These are phyloP conservation scores for Byasa hedistus DNA, from an alignment of 2,888 invertebrate species.

Conservation along the genomic window DNA sequence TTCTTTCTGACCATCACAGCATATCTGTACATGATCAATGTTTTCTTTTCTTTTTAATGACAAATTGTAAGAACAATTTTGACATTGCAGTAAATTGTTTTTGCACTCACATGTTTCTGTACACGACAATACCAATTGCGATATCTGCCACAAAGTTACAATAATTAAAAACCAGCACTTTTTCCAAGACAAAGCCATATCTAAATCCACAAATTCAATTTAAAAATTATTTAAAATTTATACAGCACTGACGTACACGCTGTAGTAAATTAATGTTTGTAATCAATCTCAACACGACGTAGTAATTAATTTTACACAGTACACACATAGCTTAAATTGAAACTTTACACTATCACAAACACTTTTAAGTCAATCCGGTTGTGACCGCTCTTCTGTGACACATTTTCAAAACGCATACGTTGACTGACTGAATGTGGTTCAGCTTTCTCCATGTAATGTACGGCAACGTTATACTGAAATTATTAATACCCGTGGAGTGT, in stretches of 20 bases:
- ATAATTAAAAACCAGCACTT: conserved; percentile 61
- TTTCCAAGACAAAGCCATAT: conserved; percentile 65
- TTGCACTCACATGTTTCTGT: conserved; percentile 55
- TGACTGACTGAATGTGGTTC: conserved; percentile 31
- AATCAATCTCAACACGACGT: conserved; percentile 52
- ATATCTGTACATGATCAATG: conserved; percentile 49
- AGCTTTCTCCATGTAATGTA: conserved; percentile 31
- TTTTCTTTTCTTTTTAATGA: conserved; percentile 58
- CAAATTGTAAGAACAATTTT: conserved; percentile 63
- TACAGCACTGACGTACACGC: conserved; percentile 54
- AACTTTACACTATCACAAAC: conserved; percentile 55
- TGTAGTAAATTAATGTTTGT: conserved; percentile 50
- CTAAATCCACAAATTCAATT: conserved; percentile 42
- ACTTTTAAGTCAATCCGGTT: conserved; percentile 52
- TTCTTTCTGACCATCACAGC: conserved; percentile 54
- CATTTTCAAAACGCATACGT: conserved; percentile 47
- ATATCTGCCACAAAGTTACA: conserved; percentile 60
- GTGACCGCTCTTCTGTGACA: conserved; percentile 49
- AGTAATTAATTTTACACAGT: conserved; percentile 47
- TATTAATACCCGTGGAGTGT: conserved; percentile 32
- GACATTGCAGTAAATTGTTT: conserved; percentile 50
- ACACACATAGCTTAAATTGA: conserved; percentile 55
- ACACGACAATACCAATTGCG: conserved; percentile 57
- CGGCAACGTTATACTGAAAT: conserved; percentile 34
- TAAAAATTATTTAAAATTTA: conserved; percentile 68